Base-by-base conservation (phyloP, 1,140 invertebrate genomes). In the Conus ventricosus region DNA sequence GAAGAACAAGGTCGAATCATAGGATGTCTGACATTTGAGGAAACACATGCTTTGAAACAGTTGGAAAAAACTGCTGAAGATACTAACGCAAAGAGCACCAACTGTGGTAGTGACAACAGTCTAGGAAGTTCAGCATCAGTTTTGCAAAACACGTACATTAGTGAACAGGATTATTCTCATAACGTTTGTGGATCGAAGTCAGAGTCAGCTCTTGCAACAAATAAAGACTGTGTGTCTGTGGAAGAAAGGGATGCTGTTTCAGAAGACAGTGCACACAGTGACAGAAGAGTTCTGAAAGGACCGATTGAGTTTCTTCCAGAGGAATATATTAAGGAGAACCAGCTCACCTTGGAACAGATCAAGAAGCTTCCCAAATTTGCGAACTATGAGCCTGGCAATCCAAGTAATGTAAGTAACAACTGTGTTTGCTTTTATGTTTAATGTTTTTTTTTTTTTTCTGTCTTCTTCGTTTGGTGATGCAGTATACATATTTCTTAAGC, bases 311-410 rank as follows among this genome's bases (percentile, higher is more conserved):
- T 84, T 25, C 85, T 94, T 54, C 91, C 91, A 53, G 91, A 92
- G 63, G 84, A 90, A 7, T 90, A 91, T 60, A 93, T 95, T 20
- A 87, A 86, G 55, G 90, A 90, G 82, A 92, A 93, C 53, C 91
- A 94, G 91, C 91, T 96, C 13, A 94, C 90, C 63, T 53, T 94
- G 57, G 95, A 95, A 5, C 95, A 96, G 92, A 96, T 96, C 78
- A 94, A 92, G 92, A 91, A 92, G 54, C 89, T 96, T 76, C 95
- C 96, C 11, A 95, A 93, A 91, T 96, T 96, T 95, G 87, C 93
- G 87, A 95, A 96, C 91, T 96, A 96, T 92, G 51, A 92, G 13
- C 89, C 93, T 75, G 96, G 96, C 67, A 88, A 88, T 55, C 95
- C 94, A 53, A 95, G 93, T 51, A 95, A 93, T 88, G 94, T 95